Base-by-base conservation (phyloP, 2,113 vertebrate species). In the Sialia sialis region DNA sequence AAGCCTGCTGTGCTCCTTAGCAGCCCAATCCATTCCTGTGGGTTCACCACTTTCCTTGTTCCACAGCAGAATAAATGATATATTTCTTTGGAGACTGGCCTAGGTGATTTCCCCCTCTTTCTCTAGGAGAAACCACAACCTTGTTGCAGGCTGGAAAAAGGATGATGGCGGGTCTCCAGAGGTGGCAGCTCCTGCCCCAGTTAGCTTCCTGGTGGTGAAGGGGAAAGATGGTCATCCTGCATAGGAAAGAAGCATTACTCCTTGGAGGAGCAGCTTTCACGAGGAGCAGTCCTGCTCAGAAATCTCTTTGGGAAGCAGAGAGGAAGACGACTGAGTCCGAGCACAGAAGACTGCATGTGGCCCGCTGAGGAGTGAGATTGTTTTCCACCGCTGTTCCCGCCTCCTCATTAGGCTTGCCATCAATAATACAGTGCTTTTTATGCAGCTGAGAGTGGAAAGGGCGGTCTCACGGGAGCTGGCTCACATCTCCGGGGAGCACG, bases 331-430 rank as follows among this genome's bases (percentile, higher is more conserved):
- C 34, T 4, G 1, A 64, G 59, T 63, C 43, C 22, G 48, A 36
- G 30, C 27, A 13, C 68, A 12, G 32, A 34, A 34, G 21, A 27
- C 58, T 58, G n/a, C 0, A 0, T 32, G 76, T 3, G 1, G 32
- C 54, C 30, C 29, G 10, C 66, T 38, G 67, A 27, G 46, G 66
- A 92, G 46, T 4, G 3, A 10, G 46, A 12, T 72, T 68, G 51
- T 54, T 90, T 76, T 78, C 49, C 70, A 8, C 27, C 0, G 2
- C 48, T 0, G 1, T 30, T 95, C 77, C 74, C 52, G 12, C 32
- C 80, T 44, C 81, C 74, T 87, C 78, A 32, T 79, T 87, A 87
- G 70, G 34, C n/a, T 69, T 54, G 52, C 62, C 43, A 34, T 90
- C 62, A 80, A 80, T 80, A 82, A 84, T 30, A 87, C 30, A 79